Conservation (phyloP, 2,113 vertebrate species). For the Gila orcuttii region DNA sequence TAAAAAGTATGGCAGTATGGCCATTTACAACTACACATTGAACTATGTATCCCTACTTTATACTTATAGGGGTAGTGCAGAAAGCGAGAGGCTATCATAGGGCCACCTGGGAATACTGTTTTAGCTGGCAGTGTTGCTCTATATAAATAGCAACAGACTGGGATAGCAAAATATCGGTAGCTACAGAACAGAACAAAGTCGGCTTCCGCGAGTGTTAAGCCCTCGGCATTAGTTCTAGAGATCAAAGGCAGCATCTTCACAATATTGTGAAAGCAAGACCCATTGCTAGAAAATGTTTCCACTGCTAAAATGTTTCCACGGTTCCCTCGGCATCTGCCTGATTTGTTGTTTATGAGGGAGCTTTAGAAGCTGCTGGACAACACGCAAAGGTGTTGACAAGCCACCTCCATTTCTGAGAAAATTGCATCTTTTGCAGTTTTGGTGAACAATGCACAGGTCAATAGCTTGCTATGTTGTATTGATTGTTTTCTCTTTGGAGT, state of each 20-base stretch:
- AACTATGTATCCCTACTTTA: slow-evolving; percentile 37
- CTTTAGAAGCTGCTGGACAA: slow-evolving; percentile 1
- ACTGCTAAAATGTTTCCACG: too few relatives aligned
- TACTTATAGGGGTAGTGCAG: neutral
- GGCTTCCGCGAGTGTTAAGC: neutral
- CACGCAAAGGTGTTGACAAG: slow-evolving; percentile 18
- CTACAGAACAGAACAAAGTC: slow-evolving; percentile 5
- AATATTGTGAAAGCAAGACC: slow-evolving; percentile 39
- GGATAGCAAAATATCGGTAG: neutral
- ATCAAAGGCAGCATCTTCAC: slow-evolving; percentile 44
- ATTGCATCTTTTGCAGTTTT: slow-evolving; percentile 32
- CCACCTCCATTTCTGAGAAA: neutral
- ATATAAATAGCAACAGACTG: slow-evolving; percentile 15
- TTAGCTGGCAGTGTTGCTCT: slow-evolving; percentile 14
- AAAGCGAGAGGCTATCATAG: neutral
- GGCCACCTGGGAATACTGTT: slow-evolving; percentile 7
- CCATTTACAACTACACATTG: slow-evolving; percentile 13
- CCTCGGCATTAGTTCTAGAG: slow-evolving; percentile 33
- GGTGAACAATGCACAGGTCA: slow-evolving; percentile 30
- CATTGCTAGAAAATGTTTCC: slow-evolving; percentile 41
- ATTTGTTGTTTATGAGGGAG: slow-evolving; percentile 22
- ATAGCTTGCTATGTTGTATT: slow-evolving; percentile 39
- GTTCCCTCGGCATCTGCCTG: slow-evolving; percentile 4
- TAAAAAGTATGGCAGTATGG: neutral
- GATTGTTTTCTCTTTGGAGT: slow-evolving; percentile 46